These are phyloP conservation scores for Gyps fulvus DNA, from an alignment of 2,113 vertebrate species.

Conservation along the genomic window DNA sequence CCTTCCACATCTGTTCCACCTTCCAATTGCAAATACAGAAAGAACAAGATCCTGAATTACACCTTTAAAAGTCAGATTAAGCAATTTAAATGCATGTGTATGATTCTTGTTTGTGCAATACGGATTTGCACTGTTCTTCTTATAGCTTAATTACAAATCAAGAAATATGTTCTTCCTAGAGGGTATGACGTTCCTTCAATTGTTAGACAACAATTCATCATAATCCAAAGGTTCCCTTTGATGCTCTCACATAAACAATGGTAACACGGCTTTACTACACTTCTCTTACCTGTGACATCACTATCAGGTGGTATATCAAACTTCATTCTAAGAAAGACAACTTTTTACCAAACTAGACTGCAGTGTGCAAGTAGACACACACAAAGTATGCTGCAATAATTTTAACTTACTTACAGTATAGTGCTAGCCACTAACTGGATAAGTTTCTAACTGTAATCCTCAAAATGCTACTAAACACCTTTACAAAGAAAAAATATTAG, in stretches of 20 bases:
- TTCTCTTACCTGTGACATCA: background rate
- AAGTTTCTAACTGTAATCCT: background rate
- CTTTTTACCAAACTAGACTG: background rate
- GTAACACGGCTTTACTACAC: background rate
- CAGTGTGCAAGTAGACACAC: background rate
- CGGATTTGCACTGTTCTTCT: background rate
- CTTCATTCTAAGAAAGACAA: background rate
- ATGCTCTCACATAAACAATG: background rate
- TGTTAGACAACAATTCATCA: background rate
- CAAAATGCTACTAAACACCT: background rate
- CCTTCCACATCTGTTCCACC: constrained; percentile 3
- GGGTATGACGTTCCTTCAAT: background rate
- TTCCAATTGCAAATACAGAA: constrained; percentile 16
- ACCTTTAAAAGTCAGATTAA: background rate
- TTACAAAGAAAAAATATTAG: background rate
- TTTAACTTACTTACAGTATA: background rate
- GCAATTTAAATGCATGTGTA: constrained; percentile 20
- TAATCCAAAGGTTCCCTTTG: background rate
- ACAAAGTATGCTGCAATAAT: background rate
- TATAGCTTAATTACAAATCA: background rate
- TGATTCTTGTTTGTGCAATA: background rate
- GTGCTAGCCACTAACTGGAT: background rate
- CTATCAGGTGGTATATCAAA: background rate
- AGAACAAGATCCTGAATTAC: constrained; percentile 7
- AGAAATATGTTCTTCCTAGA: background rate